phyloP scores from a whole-genome alignment of 2,888 invertebrate genomes.

The Slavum lentiscoides region DNA sequence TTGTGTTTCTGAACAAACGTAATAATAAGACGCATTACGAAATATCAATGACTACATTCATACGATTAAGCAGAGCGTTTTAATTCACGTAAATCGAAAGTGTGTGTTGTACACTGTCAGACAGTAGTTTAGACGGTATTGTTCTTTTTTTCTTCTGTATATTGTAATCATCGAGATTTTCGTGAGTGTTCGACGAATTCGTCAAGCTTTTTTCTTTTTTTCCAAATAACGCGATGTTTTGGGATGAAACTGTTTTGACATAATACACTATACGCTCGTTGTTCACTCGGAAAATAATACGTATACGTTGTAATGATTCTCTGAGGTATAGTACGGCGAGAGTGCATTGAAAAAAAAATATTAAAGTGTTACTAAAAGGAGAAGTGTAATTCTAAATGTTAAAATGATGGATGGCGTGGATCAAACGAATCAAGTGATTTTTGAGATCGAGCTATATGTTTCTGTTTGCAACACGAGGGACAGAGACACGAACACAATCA shows the following conservation, averaged over 20 bases:
- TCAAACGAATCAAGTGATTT: background rate
- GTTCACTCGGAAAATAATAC: background rate
- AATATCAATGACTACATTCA: too few species aligned
- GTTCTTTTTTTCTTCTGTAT: background rate
- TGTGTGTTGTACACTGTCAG: too few species aligned
- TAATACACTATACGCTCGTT: background rate
- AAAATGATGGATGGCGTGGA: background rate
- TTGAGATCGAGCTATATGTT: background rate
- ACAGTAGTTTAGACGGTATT: background rate
- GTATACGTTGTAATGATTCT: background rate
- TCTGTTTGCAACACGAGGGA: background rate
- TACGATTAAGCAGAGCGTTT: background rate
- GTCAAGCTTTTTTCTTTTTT: background rate
- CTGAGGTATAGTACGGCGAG: background rate
- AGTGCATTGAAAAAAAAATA: conserved; percentile 11
- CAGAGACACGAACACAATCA: too few species aligned
- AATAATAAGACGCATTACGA: too few species aligned
- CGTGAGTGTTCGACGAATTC: background rate
- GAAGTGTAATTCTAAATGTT: conserved; percentile 11
- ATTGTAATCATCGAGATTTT: background rate
- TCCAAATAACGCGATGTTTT: background rate
- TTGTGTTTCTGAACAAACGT: too few species aligned
- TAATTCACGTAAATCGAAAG: background rate
- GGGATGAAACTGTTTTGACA: conserved; percentile 20
- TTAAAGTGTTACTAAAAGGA: conserved; percentile 6